A percentile compares a stretch with the other conserved stretches of the same genome.
phyloP scores from a whole-genome alignment of 2,797 vertebrate genomes.

The Danionella dracula region DNA sequence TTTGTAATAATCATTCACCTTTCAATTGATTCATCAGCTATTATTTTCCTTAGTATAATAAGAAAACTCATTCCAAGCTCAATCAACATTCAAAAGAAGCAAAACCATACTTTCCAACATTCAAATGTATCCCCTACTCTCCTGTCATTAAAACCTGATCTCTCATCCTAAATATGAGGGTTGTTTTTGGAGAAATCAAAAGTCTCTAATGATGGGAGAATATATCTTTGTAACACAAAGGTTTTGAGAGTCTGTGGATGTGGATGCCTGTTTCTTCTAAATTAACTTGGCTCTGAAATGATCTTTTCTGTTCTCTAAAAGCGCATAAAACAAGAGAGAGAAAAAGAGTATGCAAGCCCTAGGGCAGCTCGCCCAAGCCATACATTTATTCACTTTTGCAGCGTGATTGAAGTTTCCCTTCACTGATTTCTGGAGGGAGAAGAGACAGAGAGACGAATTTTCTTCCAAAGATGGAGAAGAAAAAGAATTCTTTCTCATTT shows the following conservation, averaged over 20 bases:
- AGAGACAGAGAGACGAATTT: constrained; percentile 17
- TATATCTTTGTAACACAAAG: background rate
- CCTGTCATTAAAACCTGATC: background rate
- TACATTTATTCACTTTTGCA: constrained; percentile 73
- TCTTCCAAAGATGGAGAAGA: background rate
- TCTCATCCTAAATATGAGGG: background rate
- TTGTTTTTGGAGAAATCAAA: constrained; percentile 11
- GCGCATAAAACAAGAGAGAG: constrained; percentile 51
- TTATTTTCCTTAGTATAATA: no score
- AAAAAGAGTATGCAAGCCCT: constrained; percentile 39
- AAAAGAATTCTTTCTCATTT: constrained; percentile 1
- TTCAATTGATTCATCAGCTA: no score
- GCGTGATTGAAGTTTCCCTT: constrained; percentile 72
- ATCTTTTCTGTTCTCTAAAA: constrained; percentile 43
- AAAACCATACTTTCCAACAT: background rate
- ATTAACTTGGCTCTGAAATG: constrained; percentile 51
- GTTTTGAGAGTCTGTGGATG: background rate
- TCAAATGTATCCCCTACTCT: no score
- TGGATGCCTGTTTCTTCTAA: background rate
- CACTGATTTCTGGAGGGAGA: constrained; percentile 52
- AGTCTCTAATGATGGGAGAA: constrained; percentile 18
- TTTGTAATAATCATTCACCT: no score
- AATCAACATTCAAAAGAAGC: background rate
- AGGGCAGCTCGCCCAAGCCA: constrained; percentile 42
- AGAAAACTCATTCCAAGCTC: background rate